phyloP scores from a whole-genome alignment of 2,797 vertebrate species.

The Sebastes taczanowskii region DNA sequence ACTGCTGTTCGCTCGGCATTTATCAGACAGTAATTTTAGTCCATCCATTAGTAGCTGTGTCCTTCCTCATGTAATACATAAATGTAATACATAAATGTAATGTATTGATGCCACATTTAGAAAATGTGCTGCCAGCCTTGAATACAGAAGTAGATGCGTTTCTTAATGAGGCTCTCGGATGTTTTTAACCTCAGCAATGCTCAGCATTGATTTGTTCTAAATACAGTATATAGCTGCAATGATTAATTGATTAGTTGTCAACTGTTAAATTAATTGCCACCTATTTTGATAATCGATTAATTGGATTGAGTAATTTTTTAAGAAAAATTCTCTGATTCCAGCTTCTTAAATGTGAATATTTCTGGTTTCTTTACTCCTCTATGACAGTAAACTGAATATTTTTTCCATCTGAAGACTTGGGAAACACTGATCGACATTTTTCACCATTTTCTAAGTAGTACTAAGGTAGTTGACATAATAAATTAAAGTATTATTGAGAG shows the following conservation, averaged over 20 bases:
- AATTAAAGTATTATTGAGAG: not conserved
- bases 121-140: not conserved
- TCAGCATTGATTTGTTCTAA: not conserved
- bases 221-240: too few relatives aligned
- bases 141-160: not conserved
- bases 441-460: not conserved
- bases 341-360: too few relatives aligned
- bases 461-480: not conserved
- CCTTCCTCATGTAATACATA: not conserved
- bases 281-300: too few relatives aligned
- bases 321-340: too few relatives aligned
- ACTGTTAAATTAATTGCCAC: too few relatives aligned
- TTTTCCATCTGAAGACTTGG: too few relatives aligned
- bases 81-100: constrained; percentile 3
- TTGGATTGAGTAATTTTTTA: too few relatives aligned
- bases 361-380: too few relatives aligned
- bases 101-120: constrained; percentile 3
- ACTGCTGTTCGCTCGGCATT: not conserved
- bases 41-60: constrained; percentile 8
- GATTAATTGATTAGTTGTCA: too few relatives aligned
- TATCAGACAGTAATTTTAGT: not conserved
- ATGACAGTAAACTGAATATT: too few relatives aligned
- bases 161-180: not conserved
- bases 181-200: not conserved
- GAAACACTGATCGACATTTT: rapidly evolving